Evolutionary conservation across 2,113 vertebrate species (phyloP), one percentile per base, ranked within the genome.

Genomic region (Scophthalmus maximus): DNA sequence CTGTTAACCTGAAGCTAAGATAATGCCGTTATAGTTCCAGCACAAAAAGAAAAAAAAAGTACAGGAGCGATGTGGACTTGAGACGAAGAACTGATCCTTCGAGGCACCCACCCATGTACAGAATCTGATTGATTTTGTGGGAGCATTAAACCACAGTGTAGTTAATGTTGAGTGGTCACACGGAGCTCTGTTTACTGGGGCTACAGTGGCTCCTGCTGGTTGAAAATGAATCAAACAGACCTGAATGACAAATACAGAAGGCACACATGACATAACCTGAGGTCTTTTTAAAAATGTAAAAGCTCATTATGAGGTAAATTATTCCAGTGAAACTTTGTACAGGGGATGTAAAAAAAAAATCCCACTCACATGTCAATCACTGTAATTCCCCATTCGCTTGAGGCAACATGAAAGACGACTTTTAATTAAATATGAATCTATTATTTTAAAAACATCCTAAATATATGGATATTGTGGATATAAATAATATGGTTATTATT

Each of bases 141-240:
- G n/a, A n/a, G n/a, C n/a, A n/a, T n/a, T n/a, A n/a, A n/a, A n/a
- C n/a, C 44, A 55, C 47, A 61, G 52, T 44, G 32, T 42, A 36
- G 36, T 52, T n/a, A n/a, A n/a, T 22, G 3, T 1, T 55, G 44
- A 30, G 36, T 20, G 9, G 8, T 26, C 38, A 40, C n/a, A 3
- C 3, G 26, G 20, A 32, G 26, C 38, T 42, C 0, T 12, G 9
- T 84, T 83, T 71, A 46, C 68, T 88, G 55, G 42, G 64, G 57
- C 70, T 91, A 56, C 76, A 89, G 88, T 80, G 89, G 84, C 91
- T 73, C 87, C 90, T 87, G 73, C 44, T 88, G 91, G 87, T 64
- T 6, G 4, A 15, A 47, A 75, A 46, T 4, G 0, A 49, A n/a
- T 26, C 44, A 25, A 14, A 15, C 18, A 40, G 30, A 26, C 40